Conservation (phyloP, 1,140 invertebrate species). For the Drosophila neocordata region DNA sequence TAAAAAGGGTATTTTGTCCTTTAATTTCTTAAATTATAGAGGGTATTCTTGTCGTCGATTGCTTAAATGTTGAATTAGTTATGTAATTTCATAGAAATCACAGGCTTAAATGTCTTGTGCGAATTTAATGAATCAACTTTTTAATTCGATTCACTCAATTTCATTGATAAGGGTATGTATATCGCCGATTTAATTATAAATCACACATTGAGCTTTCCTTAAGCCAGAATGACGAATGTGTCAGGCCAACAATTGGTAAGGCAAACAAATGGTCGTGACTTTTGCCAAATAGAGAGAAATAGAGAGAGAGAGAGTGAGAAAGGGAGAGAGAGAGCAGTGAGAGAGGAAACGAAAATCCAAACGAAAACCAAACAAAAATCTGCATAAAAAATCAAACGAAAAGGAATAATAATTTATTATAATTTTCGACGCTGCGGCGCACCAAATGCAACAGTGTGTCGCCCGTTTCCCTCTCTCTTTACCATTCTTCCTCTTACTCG, state of each 20-base stretch:
- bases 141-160: constrained; percentile 1
- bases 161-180: constrained; percentile 11
- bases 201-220: constrained; percentile 11
- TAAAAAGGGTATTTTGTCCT: neutral
- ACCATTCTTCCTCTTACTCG: neutral
- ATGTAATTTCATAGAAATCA: neutral
- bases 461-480: constrained; percentile 2
- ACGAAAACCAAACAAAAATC: constrained; percentile 68
- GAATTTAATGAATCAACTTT: too few relatives aligned
- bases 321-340: constrained; percentile 34
- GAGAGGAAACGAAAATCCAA: constrained; percentile 19
- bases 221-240: constrained; percentile 11
- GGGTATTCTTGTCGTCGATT: neutral
- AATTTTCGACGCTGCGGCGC: constrained; percentile 52
- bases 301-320: constrained; percentile 21
- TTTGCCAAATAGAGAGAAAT: constrained; percentile 33
- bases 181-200: constrained; percentile 10
- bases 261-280: constrained; percentile 10
- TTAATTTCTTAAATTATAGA: neutral
- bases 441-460: constrained; percentile 49
- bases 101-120: neutral
- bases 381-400: constrained; percentile 78
- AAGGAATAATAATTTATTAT: constrained; percentile 81
- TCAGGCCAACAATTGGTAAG: constrained; percentile 1
- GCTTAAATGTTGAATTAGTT: neutral